A percentile compares a stretch with the other conserved stretches of the same genome.
These are phyloP conservation scores for Apoderus coryli DNA, from an alignment of 2,888 invertebrate genomes.

Conservation along the genomic window DNA sequence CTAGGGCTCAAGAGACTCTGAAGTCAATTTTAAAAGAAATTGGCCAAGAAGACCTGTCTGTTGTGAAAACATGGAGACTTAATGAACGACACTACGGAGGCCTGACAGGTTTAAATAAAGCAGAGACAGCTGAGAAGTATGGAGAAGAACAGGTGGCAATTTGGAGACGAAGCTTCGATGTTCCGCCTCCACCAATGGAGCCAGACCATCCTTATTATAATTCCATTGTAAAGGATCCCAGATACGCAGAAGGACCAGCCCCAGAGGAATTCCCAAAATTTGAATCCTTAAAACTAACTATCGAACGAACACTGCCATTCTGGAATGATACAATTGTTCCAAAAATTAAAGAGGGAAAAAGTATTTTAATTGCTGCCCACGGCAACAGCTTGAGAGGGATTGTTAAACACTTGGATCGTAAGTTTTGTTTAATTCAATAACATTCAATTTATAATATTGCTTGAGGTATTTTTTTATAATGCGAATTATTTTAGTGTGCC, in stretches of 20 bases:
- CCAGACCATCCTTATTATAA: constrained; percentile 63
- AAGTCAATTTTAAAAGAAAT: constrained; percentile 41
- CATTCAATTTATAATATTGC: constrained; percentile 4
- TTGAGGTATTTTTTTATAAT: no score
- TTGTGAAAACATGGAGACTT: constrained; percentile 45
- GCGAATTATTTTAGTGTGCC: no score
- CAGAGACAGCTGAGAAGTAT: constrained; percentile 50
- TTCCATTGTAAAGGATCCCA: constrained; percentile 61
- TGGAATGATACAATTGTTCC: constrained; percentile 83
- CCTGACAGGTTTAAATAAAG: constrained; percentile 50
- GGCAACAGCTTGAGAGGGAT: constrained; percentile 81
- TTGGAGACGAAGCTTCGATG: constrained; percentile 79
- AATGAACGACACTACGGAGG: constrained; percentile 53
- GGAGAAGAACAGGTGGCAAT: constrained; percentile 62
- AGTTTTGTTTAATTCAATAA: constrained; percentile 14
- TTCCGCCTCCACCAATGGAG: constrained; percentile 75
- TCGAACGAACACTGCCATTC: constrained; percentile 72
- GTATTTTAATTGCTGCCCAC: constrained; percentile 73
- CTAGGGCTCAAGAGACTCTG: constrained; percentile 45
- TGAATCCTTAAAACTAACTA: constrained; percentile 74
- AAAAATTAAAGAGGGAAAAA: constrained; percentile 69
- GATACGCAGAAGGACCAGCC: constrained; percentile 54
- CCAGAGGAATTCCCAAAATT: constrained; percentile 67
- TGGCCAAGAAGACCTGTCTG: constrained; percentile 39
- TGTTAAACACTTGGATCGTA: constrained; percentile 53